A percentile compares a stretch with the other conserved stretches of the same genome.
Evolutionary conservation across 2,888 invertebrate genomes (phyloP).

Genomic region (Campaea margaritaria): DNA sequence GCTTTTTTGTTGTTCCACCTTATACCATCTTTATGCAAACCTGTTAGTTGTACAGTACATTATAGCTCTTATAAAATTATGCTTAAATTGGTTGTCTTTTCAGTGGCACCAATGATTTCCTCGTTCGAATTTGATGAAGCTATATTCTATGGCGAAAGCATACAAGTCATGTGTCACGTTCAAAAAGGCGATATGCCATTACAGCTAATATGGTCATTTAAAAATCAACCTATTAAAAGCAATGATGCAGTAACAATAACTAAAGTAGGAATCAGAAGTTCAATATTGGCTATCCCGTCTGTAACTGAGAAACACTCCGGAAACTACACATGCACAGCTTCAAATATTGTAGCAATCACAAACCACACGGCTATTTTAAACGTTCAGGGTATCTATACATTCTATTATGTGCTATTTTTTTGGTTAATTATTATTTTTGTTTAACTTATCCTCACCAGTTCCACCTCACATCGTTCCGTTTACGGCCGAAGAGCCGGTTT

Average conservation of each 20-base stretch:
- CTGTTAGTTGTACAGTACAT: conserved; percentile 22
- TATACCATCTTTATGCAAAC: conserved; percentile 35
- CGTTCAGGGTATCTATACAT: conserved; percentile 86
- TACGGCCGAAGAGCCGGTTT: conserved; percentile 86
- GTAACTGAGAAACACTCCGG: conserved; percentile 89
- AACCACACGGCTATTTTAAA: conserved; percentile 87
- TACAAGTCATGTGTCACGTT: conserved; percentile 84
- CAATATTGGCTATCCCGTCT: conserved; percentile 87
- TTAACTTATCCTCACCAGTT: conserved; percentile 74
- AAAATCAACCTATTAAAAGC: conserved; percentile 80
- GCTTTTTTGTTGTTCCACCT: conserved; percentile 63
- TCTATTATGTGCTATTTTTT: conserved; percentile 53
- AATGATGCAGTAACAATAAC: conserved; percentile 79
- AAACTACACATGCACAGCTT: conserved; percentile 90
- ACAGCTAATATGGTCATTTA: conserved; percentile 88
- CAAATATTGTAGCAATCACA: conserved; percentile 88
- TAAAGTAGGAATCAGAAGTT: conserved; percentile 86
- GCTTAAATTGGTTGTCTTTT: conserved; percentile 48
- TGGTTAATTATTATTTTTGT: conserved; percentile 51
- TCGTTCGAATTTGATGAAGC: conserved; percentile 85
- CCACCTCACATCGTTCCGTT: conserved; percentile 87
- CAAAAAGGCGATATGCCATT: conserved; percentile 90
- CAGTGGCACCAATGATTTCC: conserved; percentile 86
- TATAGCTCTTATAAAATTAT: conserved; percentile 14
- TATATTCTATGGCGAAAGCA: conserved; percentile 85